Evolutionary conservation across 2,888 invertebrate genomes (phyloP).

Genomic region (Catocala fraxini): DNA sequence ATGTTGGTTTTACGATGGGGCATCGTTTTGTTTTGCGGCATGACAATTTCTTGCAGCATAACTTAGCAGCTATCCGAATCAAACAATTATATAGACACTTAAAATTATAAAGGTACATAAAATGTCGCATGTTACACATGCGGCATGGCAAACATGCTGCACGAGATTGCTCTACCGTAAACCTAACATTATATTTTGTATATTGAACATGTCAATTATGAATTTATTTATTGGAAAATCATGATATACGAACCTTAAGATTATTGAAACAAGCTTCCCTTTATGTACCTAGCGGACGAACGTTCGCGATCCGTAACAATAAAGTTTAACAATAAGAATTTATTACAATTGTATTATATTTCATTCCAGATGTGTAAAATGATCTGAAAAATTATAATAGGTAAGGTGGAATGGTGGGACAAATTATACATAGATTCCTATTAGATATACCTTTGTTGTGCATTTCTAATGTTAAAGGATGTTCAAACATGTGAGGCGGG

Average conservation of each 20-base stretch:
- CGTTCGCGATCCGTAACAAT: slow-evolving; percentile 30
- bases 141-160: background rate
- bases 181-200: slow-evolving; percentile 21
- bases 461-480: slow-evolving; percentile 45
- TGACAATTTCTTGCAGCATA: background rate
- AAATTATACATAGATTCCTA: slow-evolving; percentile 63
- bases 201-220: slow-evolving; percentile 48
- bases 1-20: slow-evolving; percentile 31
- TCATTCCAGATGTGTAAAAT: slow-evolving; percentile 53
- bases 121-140: too few species aligned
- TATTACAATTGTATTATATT: slow-evolving; percentile 40
- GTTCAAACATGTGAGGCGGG: slow-evolving; percentile 12
- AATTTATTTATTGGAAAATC: slow-evolving; percentile 47
- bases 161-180: background rate
- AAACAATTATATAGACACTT: background rate
- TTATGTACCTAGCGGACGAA: slow-evolving; percentile 23
- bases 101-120: too few species aligned
- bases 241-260: slow-evolving; percentile 15
- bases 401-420: slow-evolving; percentile 37
- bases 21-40: slow-evolving; percentile 18
- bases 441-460: slow-evolving; percentile 57
- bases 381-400: slow-evolving; percentile 49
- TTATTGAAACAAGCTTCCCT: background rate
- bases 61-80: background rate
- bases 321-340: slow-evolving; percentile 28